Base-by-base conservation (phyloP, 2,888 invertebrate genomes). In the Acleris emargana region DNA sequence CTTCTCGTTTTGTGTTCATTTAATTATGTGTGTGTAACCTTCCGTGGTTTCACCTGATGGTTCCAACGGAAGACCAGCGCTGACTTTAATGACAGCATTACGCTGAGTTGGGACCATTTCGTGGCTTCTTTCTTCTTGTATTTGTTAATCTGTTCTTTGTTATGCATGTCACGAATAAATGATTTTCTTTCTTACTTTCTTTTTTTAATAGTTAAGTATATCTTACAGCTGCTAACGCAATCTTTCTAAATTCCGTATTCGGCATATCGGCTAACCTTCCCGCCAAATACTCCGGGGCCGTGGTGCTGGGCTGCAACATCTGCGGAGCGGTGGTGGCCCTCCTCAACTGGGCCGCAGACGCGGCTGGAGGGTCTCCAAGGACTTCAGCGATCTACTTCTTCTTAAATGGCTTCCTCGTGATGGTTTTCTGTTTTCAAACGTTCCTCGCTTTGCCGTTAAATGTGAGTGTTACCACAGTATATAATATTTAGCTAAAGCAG, bases 301-400 rank as follows among this genome's bases (percentile, higher is more conserved):
- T 99, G 66, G 95, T 99, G 13, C 93, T 99, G 54, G 99, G 99
- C 58, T 95, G 97, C 89, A 99, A 99, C 86, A 94, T 98, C 55
- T 97, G 98, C 84, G 99, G 99, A 43, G 96, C 97, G 0, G 95
- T 99, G 72, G 95, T 97, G n/a, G 95, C 97, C 50, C 80, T 97
- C 22, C 95, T 98, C 71, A 94, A 94, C 68, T 95, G 98, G 79
- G 81, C 95, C 3, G 94, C 97, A 0, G 83, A 93, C 28, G 79
- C 93, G 51, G 93, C 96, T 76, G 94, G 97, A 45, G 95, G 95
- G 7, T 95, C 95, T 76, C 88, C 92, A 47, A 93, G 97, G 62
- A 98, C 98, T 3, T 95, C 98, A 0, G 99, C 99, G 53, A 98
- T 99, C 76, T 99, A 99, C 91, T 99, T 99, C 90, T 99, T 99